Evolutionary conservation across 2,888 invertebrate species (phyloP), one percentile per base, ranked within the genome.

Genomic region (Microctonus aethiopoides): DNA sequence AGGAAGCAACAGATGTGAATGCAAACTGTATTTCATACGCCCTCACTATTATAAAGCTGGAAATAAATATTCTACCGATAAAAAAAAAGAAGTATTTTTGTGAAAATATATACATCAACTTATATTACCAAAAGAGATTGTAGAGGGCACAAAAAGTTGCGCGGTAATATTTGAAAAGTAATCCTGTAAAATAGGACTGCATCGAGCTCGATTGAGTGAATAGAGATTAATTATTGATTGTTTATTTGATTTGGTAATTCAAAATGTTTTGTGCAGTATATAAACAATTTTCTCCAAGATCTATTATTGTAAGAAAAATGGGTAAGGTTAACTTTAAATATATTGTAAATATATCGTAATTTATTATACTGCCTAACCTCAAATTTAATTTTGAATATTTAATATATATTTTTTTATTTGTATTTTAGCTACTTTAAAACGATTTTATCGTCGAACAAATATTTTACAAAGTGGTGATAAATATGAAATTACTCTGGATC

Each of bases 401-500:
- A 46, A 16, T 46, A 4, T 36, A 10, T 10, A n/a, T 46, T 46
- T 54, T 26, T 61, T 39, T 39, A 64, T 10, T 62, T 71, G 11
- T 54, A n/a, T 82, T 84, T 68, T 69, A 87, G 88, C 86, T 5
- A 83, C 86, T 34, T 89, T 89, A 16, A 94, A 93, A 82, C 88
- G 93, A 66, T 95, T 95, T 87, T 95, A 94, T 83, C 91, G 91
- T 74, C 90, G 89, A 73, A 93, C 94, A 0, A 91, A 91, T 72
- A 91, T 95, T 72, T 84, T 95, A 20, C 90, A 89, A 76, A 91
- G 89, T 81, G 91, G 91, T 77, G 90, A 89, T 29, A 91, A 91
- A 81, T 95, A 91, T 89, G 97, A 98, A 88, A 90, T 98, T 9
- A 94, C 94, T 20, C 87, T 98, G 75, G 98, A 98, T 86, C 94